Evolutionary conservation across 2,797 vertebrate species (phyloP), one percentile per base, ranked within the genome.

Genomic region (Cossypha dichroa): DNA sequence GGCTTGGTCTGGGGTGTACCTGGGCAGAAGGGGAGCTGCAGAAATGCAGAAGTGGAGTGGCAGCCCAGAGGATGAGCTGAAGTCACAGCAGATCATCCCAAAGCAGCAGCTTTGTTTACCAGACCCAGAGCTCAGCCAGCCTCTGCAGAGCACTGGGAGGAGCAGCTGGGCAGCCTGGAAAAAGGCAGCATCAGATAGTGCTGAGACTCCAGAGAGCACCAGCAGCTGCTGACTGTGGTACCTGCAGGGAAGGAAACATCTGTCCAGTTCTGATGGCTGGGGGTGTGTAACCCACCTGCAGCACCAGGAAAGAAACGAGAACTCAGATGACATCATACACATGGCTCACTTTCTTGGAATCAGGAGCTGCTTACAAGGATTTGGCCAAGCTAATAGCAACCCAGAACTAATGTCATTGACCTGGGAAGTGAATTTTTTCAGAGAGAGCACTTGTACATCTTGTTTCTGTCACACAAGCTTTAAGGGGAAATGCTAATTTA

Each of bases 201-300:
- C 21, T 14, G 59, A n/a, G n/a, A 5, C n/a, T 31, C 4, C 8
- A 63, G 72, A 13, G 40, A 40, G 20, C 22, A 13, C 2, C 69
- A 13, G 69, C 19, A 64, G 31, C 13, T 9, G 22, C 3, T 3
- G 20, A 0, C 0, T 3, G 41, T 15, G 48, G 19, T 5, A 21
- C 5, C 46, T 23, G 28, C 29, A 41, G 34, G 63, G 15, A 26
- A 48, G 34, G 36, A 33, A 22, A 20, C 33, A 40, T 5, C 51
- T 45, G 19, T 4, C 2, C 6, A 11, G 31, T 11, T 54, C 31
- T n/a, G 41, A 20, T 3, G 55, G 31, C 64, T 63, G n/a, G 12
- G n/a, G 8, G 2, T 12, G 26, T 67, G 45, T 59, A 81, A 63
- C 69, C 45, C 45, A 22, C 15, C 55, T 25, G 66, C 33, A 59